Base-by-base conservation (phyloP, 2,797 vertebrate genomes). In the Sebastes cheni region DNA sequence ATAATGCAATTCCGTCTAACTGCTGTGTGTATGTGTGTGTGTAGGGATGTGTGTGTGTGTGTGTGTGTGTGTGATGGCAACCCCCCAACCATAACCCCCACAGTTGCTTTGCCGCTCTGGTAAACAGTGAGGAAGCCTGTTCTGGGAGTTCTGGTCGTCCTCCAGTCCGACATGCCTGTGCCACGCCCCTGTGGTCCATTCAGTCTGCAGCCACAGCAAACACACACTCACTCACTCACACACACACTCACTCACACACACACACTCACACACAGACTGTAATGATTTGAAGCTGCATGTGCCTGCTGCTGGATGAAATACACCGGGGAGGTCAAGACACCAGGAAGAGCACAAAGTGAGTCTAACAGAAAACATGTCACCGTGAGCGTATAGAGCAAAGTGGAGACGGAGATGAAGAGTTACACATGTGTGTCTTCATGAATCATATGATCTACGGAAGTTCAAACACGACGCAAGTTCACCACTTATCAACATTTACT, bases 1-100 rank as follows among this genome's bases (percentile, higher is more conserved):
- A 89, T 90, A 93, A 91, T 91, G 87, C 85, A 88, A 84, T 91
- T 89, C 80, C 7, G 12, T 80, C 61, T 69, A 68, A 75, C 64
- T 58, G 72, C 60, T 67, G 39, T 73, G 75, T 77, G 83, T 61
- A 65, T 56, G 30, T 22, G 14, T 61, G 34, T 39, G 29, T n/a
- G 69, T 46, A 71, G 65, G 77, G 58, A 27, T 77, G 34, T 25
- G 74, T 70, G 74, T 56, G 55, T 72, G 39, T 59, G 67, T 30
- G 64, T 79, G 32, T 72, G 77, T 58, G 55, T 61, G 46, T 39
- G 59, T 46, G 60, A 56, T 79, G 59, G 82, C 73, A 81, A 54
- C 27, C 34, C 46, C 39, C 72, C 65, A 64, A 39, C 56, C 55
- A 36, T 46, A 79, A 71, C 69, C 72, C 50, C 66, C 68, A 70